Base-by-base conservation (phyloP, 2,888 invertebrate genomes). In the Hydraecia micacea region DNA sequence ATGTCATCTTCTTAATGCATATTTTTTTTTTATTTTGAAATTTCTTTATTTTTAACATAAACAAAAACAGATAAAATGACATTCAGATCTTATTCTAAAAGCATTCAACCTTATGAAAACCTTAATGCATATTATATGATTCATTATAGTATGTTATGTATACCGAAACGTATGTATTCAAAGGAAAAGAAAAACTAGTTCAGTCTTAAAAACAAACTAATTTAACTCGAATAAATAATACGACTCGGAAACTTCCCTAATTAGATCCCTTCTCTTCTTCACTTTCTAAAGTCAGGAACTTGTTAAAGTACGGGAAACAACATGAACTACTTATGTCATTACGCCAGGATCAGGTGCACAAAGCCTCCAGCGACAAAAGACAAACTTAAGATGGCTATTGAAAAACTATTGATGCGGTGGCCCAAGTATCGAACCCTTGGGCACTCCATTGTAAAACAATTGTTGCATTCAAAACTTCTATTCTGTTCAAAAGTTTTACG, bases 271-370 rank as follows among this genome's bases (percentile, higher is more conserved):
- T 89, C 89, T 89, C 88, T 86, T 90, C 88, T 82, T 77, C 86
- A 91, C 92, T 93, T 93, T 93, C 92, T 91, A 91, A 90, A 86
- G 79, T 87, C 79, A 84, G 86, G 81, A 88, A 89, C 90, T 90
- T 88, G 90, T 87, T 90, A 90, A 89, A 87, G 86, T 91, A 88
- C 89, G 90, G 92, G 92, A 93, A 94, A 91, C 90, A 90, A 90
- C 89, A 89, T 90, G 86, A 92, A 92, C 91, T 91, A 91, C 89
- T 93, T 93, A 93, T 90, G 92, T 92, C 80, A 91, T 93, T 90
- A 92, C 89, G 83, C 85, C 75, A 90, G 92, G 91, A 92, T 93
- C 93, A 93, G 92, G 93, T 94, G 93, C 88, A 89, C 62, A 81
- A 78, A 80, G 85, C 83, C 85, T 81, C 86, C 81, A 88, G 84